A percentile compares a stretch with the other conserved stretches of the same genome.
These are phyloP conservation scores for Helobdella robusta DNA, from an alignment of 2,888 invertebrate species.

Conservation along the genomic window DNA sequence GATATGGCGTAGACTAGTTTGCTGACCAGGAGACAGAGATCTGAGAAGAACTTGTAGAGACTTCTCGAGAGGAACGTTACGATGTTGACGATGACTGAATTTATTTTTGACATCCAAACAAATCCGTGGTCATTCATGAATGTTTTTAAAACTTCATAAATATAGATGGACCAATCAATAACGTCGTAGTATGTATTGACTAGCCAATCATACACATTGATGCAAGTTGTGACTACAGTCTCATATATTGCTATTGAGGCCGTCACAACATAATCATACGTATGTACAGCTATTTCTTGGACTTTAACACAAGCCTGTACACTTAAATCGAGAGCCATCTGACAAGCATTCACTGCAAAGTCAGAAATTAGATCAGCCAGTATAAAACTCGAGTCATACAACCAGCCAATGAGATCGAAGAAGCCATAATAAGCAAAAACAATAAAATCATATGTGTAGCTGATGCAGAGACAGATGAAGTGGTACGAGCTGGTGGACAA, in stretches of 20 bases:
- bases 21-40: not conserved
- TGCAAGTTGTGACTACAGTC: not conserved
- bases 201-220: not conserved
- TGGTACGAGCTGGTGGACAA: not conserved
- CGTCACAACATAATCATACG: not conserved
- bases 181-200: not conserved
- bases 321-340: not conserved
- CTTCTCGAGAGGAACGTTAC: not conserved
- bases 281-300: not conserved
- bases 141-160: not conserved
- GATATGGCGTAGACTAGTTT: conserved; percentile 14
- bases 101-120: conserved; percentile 12
- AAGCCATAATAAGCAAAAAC: not conserved
- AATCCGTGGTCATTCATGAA: conserved; percentile 16
- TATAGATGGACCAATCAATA: not conserved
- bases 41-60: conserved; percentile 19
- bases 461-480: not conserved
- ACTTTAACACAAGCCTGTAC: not conserved
- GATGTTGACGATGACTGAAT: not conserved
- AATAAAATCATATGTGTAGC: conserved; percentile 2
- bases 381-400: not conserved
- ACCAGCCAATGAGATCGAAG: conserved; percentile 1
- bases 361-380: not conserved
- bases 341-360: no score
- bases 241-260: not conserved